Base-by-base conservation (phyloP, 2,888 invertebrate species). In the Lithosia quadra region DNA sequence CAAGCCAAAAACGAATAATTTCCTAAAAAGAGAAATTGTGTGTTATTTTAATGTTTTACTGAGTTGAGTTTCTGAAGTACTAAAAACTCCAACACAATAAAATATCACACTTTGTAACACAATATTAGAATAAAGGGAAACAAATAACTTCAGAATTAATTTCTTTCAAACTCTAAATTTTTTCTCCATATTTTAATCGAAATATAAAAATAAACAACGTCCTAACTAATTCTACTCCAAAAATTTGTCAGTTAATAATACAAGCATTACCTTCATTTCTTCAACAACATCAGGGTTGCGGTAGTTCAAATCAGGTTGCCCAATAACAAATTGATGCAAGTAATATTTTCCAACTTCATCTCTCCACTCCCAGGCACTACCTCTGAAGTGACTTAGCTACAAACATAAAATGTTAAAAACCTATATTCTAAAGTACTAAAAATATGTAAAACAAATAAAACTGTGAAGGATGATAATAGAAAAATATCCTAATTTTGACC, bases 1-100 rank as follows among this genome's bases (percentile, higher is more conserved):
- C 96, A 65, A 99, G 85, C 99, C 99, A 99, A 84, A 96, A 98
- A 36, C 94, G 93, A 55, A 99, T 89, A 2, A 97, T 95, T 2
- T 96, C 95, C 97, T 93, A 75, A 68, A 88, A 88, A 69, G 39
- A 18, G 33, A 36, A 18, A 49, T 15, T n/a, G 39, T 15, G 15
- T 15, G 4, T 39, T 15, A 15, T 39, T 15, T 39, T 0, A 15
- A 8, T 39, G 13, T 0, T 39, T 39, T 39, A 15, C 15, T 39
- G 15, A 39, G 13, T 39, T 39, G 0, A 39, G n/a, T n/a, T n/a
- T n/a, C n/a, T n/a, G n/a, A n/a, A n/a, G n/a, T n/a, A n/a, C n/a
- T n/a, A n/a, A n/a, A n/a, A n/a, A n/a, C n/a, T n/a, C n/a, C n/a
- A n/a, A n/a, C n/a, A n/a, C n/a, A 28, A 28, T 28, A 28, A 28